Evolutionary conservation across 2,113 vertebrate species (phyloP).

Genomic region (Macroglossus sobrinus): DNA sequence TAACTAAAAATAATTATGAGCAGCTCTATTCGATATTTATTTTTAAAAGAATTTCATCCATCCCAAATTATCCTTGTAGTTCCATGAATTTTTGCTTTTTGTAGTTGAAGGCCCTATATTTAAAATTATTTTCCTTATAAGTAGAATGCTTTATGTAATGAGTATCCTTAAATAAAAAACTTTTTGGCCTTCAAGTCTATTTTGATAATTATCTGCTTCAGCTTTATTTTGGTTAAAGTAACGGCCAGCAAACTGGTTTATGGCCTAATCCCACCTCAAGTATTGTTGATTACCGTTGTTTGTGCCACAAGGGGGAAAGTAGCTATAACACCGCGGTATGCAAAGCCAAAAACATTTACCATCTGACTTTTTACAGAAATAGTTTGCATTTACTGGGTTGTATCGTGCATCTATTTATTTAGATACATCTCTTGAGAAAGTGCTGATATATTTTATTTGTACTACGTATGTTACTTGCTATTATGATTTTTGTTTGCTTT

Average conservation of each 20-base stretch:
- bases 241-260: neutral
- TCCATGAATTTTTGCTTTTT: neutral
- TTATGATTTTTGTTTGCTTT: neutral
- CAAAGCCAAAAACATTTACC: neutral
- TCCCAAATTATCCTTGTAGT: neutral
- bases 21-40: neutral
- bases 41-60: slow-evolving; percentile 4
- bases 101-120: neutral
- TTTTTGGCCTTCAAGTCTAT: neutral
- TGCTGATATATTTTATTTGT: neutral
- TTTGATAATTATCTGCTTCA: neutral
- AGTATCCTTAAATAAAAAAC: neutral
- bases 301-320: neutral
- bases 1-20: neutral
- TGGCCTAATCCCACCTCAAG: neutral
- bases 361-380: neutral
- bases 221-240: neutral
- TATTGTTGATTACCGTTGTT: neutral
- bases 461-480: neutral
- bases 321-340: neutral
- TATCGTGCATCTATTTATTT: neutral
- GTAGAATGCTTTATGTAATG: neutral
- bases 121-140: slow-evolving; percentile 3
- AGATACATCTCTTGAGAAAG: neutral
- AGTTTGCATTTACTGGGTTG: neutral